These are phyloP conservation scores for Myotis yumanensis DNA, from an alignment of 2,113 vertebrate species.

Conservation along the genomic window DNA sequence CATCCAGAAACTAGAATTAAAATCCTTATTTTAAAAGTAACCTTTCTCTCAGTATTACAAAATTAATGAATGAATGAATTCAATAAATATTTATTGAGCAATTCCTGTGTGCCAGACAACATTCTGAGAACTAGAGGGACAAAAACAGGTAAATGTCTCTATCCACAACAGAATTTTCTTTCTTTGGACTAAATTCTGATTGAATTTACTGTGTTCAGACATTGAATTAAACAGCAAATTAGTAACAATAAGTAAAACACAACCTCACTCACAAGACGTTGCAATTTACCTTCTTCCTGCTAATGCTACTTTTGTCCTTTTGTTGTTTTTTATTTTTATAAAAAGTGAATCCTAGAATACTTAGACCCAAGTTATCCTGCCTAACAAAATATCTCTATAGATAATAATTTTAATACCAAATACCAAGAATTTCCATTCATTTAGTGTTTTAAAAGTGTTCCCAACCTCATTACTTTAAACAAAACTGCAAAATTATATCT, in stretches of 20 bases:
- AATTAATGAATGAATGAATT: conserved; percentile 5
- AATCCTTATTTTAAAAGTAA: neutral
- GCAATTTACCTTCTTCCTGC: neutral
- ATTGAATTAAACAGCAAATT: neutral
- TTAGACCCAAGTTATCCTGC: neutral
- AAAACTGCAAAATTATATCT: neutral
- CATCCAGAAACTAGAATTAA: neutral
- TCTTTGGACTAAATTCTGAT: neutral
- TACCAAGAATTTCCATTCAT: neutral
- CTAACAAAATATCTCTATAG: neutral
- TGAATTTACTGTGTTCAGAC: neutral
- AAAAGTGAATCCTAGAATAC: conserved; percentile 20
- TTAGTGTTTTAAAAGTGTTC: neutral
- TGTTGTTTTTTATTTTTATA: neutral
- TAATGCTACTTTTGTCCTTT: neutral
- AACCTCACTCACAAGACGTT: neutral
- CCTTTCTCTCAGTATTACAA: neutral
- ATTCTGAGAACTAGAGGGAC: neutral
- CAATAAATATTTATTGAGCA: neutral
- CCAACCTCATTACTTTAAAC: neutral
- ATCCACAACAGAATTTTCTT: neutral
- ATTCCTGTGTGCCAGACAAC: neutral
- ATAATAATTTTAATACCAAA: neutral
- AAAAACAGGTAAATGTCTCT: neutral
- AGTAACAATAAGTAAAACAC: neutral